A percentile compares a stretch with the other conserved stretches of the same genome.
Evolutionary conservation across 2,113 vertebrate species (phyloP).

Genomic region (Salvelinus fontinalis): DNA sequence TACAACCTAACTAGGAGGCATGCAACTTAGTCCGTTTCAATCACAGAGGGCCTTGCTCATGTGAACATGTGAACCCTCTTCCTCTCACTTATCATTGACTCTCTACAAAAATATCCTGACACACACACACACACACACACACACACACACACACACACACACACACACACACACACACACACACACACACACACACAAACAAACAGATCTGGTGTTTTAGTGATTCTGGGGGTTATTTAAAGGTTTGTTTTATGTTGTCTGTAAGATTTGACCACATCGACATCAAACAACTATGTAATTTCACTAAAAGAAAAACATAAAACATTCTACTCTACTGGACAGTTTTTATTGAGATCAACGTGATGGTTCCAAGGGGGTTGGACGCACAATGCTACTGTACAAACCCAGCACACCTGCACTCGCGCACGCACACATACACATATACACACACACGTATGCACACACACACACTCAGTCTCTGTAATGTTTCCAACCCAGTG

Average conservation of each 20-base stretch:
- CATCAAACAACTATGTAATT: no score
- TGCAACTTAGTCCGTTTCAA: not conserved
- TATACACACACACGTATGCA: not conserved
- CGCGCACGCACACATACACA: no score
- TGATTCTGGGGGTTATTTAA: constrained; percentile 9
- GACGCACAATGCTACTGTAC: no score
- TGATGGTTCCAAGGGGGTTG: no score
- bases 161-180: not conserved
- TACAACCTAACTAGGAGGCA: no score
- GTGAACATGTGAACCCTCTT: constrained; percentile 18
- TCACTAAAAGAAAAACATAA: no score
- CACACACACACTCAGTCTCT: not conserved
- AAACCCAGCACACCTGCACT: no score
- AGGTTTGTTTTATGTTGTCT: not conserved
- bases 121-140: not conserved
- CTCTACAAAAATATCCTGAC: no score
- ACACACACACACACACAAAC: constrained; percentile 2
- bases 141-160: no score
- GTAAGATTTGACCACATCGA: constrained; percentile 4
- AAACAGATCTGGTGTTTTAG: not conserved
- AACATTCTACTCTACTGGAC: no score
- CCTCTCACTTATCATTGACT: constrained; percentile 6
- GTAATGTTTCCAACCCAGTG: constrained; percentile 14
- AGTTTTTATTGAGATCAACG: no score
- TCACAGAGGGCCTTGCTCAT: not conserved